These are phyloP conservation scores for Nyctereutes procyonoides DNA, from an alignment of 2,113 vertebrate genomes.

Conservation along the genomic window DNA sequence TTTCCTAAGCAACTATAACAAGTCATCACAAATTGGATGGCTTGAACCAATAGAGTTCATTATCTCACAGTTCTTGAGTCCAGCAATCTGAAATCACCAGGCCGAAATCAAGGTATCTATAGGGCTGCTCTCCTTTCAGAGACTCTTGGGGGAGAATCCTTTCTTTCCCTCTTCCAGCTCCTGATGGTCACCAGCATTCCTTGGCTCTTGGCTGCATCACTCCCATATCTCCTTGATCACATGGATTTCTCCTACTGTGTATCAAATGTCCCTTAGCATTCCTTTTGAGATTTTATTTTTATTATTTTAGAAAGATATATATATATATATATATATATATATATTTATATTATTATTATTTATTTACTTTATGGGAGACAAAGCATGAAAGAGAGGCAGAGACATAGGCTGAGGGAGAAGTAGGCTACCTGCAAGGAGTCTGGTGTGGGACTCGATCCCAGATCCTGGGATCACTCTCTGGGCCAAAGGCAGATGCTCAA, in stretches of 20 bases:
- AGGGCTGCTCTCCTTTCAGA: neutral
- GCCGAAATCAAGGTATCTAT: neutral
- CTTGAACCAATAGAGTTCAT: neutral
- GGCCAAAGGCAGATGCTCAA: no score
- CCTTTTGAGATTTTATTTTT: neutral
- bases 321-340: no score
- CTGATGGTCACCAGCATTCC: neutral
- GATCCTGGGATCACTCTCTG: no score
- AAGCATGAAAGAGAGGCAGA: no score
- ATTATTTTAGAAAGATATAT: no score
- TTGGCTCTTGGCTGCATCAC: accelerated
- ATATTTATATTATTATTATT: no score
- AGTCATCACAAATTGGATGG: no score
- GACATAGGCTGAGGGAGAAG: no score
- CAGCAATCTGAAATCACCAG: neutral
- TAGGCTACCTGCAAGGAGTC: no score
- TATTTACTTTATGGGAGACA: no score
- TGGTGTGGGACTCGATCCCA: no score
- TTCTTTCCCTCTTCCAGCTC: neutral
- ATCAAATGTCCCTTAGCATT: neutral
- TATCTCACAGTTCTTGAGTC: neutral
- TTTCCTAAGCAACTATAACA: neutral
- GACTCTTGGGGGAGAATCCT: neutral
- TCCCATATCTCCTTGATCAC: neutral
- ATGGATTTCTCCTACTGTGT: neutral